Conservation (phyloP, 1,140 invertebrate genomes). For the Nasonia giraulti region DNA sequence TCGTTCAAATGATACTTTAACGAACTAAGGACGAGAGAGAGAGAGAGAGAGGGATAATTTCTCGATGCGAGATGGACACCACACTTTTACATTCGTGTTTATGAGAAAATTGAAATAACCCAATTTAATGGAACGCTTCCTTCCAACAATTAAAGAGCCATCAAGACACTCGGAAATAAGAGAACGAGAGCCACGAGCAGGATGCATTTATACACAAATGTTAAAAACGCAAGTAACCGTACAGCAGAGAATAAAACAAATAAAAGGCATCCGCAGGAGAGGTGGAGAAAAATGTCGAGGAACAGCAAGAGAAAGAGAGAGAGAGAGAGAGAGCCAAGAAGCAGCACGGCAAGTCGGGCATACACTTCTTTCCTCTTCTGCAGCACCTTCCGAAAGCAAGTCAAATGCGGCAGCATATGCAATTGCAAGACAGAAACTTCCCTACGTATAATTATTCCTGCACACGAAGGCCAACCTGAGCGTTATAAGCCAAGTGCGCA, state of each 20-base stretch:
- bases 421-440: slow-evolving; percentile 59
- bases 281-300: slow-evolving; percentile 35
- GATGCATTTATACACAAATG: not conserved
- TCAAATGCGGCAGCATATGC: slow-evolving; percentile 31
- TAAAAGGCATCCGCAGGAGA: slow-evolving; percentile 8
- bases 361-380: not conserved
- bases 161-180: not conserved
- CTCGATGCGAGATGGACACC: too few species aligned
- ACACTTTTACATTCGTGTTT: not conserved
- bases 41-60: too few species aligned
- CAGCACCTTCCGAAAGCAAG: slow-evolving; percentile 5
- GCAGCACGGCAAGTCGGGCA: slow-evolving; percentile 28
- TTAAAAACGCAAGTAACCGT: too few species aligned
- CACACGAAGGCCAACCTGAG: slow-evolving; percentile 65
- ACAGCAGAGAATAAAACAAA: not conserved
- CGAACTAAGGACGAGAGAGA: too few species aligned
- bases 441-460: slow-evolving; percentile 67
- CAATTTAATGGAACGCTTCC: not conserved
- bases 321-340: slow-evolving; percentile 15
- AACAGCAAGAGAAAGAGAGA: slow-evolving; percentile 29
- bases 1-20: too few species aligned
- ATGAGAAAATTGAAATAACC: not conserved
- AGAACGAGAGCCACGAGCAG: not conserved
- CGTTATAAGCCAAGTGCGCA: slow-evolving; percentile 57
- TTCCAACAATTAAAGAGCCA: slow-evolving; percentile 39